Evolutionary conservation across 2,888 invertebrate species (phyloP), one percentile per base, ranked within the genome.

Genomic region (Drosophila flavopinicola): DNA sequence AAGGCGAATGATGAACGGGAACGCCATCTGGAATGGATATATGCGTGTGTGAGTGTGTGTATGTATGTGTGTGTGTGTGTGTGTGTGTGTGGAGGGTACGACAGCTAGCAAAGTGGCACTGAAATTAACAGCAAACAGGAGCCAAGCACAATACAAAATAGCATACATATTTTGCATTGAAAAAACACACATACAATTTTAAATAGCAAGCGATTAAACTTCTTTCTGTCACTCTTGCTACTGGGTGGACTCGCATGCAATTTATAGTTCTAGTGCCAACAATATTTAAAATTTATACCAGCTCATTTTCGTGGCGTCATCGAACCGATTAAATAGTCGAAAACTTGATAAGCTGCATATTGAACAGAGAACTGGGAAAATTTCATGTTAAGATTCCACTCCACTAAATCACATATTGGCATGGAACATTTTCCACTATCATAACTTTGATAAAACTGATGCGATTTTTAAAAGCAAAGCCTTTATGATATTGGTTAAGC

Each of bases 1-100:
- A 67, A 78, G 51, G 24, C 56, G 15, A 44, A 67, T 74, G 70
- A 71, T 67, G 44, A 67, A 73, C 74, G 72, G 47, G 23, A 65
- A 53, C 47, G 42, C 33, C 15, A 27, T 33, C 24, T 20, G 30
- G 33, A 44, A 24, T 29, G 45, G 56, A n/a, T n/a, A n/a, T 11
- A 47, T 41, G 33, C 30, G 15, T 13, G 49, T 30, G 25, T 39
- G 23, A 30, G 15, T 13, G 33, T 6, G 17, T 41, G 17, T 57
- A 35, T 20, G 42, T 32, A 49, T 45, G 32, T 59, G 49, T 11
- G 52, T 24, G 38, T 20, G 27, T 33, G 42, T 39, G 39, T 42
- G 38, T 38, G 44, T 9, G 17, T 27, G 17, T 3, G 6, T 6
- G 3, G 27, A n/a, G 29, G 29, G 11, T 9, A n/a, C 9, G 2